Evolutionary conservation across 2,113 vertebrate genomes (phyloP), one percentile per base, ranked within the genome.

Genomic region (Saguinus midas): DNA sequence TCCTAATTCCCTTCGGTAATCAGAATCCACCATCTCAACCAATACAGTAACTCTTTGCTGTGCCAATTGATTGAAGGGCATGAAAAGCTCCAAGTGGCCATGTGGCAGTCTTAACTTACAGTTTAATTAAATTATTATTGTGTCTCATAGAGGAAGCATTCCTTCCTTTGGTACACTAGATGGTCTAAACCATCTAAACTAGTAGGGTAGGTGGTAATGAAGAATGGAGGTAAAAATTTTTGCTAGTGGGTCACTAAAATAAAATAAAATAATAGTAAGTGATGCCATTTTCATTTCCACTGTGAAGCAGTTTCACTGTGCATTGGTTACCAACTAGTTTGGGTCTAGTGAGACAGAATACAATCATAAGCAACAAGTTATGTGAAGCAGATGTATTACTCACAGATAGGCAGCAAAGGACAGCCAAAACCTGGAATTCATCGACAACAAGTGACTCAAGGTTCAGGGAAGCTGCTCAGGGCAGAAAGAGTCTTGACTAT

Each of bases 371-470:
- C 9, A 13, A 52, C 9, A 37, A 55, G 5, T 32, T 81, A 14
- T 1, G 14, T 90, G 58, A 68, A 79, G 45, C 10, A 21, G 45
- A 68, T 52, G 68, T 68, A 50, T 52, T 55, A 40, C 6, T 68
- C 6, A 43, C 11, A 40, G 16, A 35, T 25, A 91, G n/a, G 18
- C 27, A 81, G 27, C n/a, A 70, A 70, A 66, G 88, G 4, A 90
- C 23, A 52, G 21, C 18, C 55, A 64, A 81, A 91, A 4, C 61
- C n/a, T 17, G 40, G 10, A 3, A 68, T 72, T 70, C n/a, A 35
- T 43, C 25, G 29, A 68, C 16, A 50, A 0, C 16, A 20, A 6
- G 0, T 66, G 6, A 17, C 16, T 14, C 1, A 5, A 20, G 61
- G 12, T 11, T 32, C n/a, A 90, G 43, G 40, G 50, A 64, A 91